Percentiles rank a stretch among this genome's conserved stretches.
Conservation (phyloP, 1,140 invertebrate species). For the Mizuhopecten yessoensis region DNA sequence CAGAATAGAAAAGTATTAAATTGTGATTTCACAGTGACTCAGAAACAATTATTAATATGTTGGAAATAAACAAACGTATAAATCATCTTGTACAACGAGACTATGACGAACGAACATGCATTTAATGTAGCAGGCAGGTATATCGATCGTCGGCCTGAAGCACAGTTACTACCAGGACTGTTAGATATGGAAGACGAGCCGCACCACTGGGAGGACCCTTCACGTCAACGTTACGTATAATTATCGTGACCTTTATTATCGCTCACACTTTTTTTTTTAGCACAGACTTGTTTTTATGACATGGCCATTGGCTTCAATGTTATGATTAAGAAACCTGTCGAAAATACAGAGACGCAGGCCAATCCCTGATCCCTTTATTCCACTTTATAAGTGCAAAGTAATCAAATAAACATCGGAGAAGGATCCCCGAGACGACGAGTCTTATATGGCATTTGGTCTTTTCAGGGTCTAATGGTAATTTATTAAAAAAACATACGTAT, state of each 20-base stretch:
- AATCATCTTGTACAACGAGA: not conserved
- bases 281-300: no score
- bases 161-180: not conserved
- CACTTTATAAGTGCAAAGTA: not conserved
- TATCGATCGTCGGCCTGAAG: not conserved
- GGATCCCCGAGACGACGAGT: not conserved
- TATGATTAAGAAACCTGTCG: not conserved
- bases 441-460: not conserved
- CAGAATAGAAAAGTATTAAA: not conserved
- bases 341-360: not conserved
- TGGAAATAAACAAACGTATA: no score
- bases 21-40: no score
- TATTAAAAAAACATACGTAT: not conserved
- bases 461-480: not conserved
- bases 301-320: not conserved
- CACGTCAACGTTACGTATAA: not conserved
- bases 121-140: not conserved
- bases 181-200: not conserved
- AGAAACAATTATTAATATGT: no score
- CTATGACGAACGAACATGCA: not conserved
- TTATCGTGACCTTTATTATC: not conserved
- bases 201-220: not conserved
- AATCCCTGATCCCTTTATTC: not conserved
- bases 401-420: not conserved
- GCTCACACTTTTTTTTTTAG: no score